Evolutionary conservation across 2,113 vertebrate genomes (phyloP), one percentile per base, ranked within the genome.

Genomic region (Ictalurus furcatus): DNA sequence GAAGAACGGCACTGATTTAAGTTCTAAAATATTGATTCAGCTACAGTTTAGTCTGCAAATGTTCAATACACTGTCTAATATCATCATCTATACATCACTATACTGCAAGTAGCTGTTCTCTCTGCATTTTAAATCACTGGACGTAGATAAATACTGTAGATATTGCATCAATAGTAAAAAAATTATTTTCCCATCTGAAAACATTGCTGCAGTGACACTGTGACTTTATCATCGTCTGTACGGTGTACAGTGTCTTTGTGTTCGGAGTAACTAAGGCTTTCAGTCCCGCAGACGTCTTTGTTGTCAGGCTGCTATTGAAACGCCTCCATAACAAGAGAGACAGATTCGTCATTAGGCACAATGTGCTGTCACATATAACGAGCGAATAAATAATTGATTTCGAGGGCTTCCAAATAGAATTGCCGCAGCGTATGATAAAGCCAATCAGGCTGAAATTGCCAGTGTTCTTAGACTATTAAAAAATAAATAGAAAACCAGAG

Each of bases 301-400:
- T 88, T 88, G 88, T 85, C 85, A 90, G 79, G 40, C 85, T 87
- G 78, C 85, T 89, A 87, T 90, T 90, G 79, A 90, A 90, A 90
- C 63, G 44, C 88, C 88, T 88, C 84, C 63, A 90, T 76, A 76
- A 76, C 28, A 79, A 79, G 86, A 54, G 48, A 87, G 81, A 80
- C 58, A 67, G 79, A 86, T 58, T 88, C 67, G 58, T 86, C 79
- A 88, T 90, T 85, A 87, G 67, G 71, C 85, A 88, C 85, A 90
- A 90, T 90, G 71, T 61, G 88, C 85, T 87, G 84, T 90, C 79
- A 86, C 59, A 83, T 56, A 56, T 74, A 86, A 86, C 85, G 7
- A 90, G 56, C 2, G 54, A 88, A 74, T 78, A 83, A 76, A 88
- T 88, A 54, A 90, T 84, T 88, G 44, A 86, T 89, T 87, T 87